Conservation (phyloP, 2,888 invertebrate species). For the Glaucopsyche alexis region DNA sequence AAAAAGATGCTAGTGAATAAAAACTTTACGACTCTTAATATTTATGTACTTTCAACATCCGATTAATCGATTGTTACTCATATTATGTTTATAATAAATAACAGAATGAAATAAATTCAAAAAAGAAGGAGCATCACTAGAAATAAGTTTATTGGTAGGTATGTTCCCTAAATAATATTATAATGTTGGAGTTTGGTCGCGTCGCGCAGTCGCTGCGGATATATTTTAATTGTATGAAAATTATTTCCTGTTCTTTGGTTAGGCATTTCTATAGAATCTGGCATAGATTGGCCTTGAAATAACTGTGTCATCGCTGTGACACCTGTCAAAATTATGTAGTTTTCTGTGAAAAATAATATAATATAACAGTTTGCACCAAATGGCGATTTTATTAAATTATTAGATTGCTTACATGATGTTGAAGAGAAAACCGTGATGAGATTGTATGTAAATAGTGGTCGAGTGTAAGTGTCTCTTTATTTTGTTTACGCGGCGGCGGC, state of each 20-base stretch:
- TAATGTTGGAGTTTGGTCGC: not conserved
- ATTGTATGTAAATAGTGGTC: not conserved
- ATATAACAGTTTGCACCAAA: not conserved
- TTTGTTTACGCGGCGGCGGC: too few relatives aligned
- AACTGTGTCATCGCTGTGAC: too few relatives aligned
- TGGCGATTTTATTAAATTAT: not conserved
- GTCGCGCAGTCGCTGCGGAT: not conserved
- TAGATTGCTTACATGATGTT: too few relatives aligned
- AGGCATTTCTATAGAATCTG: not conserved
- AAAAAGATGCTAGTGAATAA: too few relatives aligned
- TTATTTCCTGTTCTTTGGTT: not conserved
- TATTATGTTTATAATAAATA: not conserved
- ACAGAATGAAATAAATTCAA: not conserved
- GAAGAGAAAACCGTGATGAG: not conserved
- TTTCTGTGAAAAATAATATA: not conserved
- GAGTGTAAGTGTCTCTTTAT: not conserved
- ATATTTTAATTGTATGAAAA: not conserved
- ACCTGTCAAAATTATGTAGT: too few relatives aligned
- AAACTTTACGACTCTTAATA: too few relatives aligned
- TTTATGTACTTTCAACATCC: not conserved
- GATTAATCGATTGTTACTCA: not conserved
- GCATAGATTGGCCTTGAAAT: not conserved
- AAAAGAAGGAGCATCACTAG: conserved; percentile 7
- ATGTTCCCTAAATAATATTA: conserved; percentile 10
- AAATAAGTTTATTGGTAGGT: conserved; percentile 1